Conservation (phyloP, 2,888 invertebrate genomes). For the Acanthosepion pharaonis region DNA sequence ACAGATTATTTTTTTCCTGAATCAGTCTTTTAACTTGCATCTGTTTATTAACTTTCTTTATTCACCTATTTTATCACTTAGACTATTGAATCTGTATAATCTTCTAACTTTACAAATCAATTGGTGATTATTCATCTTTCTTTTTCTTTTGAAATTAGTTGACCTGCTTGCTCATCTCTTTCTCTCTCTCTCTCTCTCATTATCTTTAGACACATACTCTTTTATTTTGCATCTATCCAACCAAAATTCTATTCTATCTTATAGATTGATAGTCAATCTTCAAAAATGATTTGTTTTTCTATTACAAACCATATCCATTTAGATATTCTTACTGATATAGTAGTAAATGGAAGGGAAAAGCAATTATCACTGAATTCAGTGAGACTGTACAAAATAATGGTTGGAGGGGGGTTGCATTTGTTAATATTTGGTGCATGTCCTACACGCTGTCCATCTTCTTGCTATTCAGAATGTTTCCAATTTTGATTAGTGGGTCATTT, state of each 20-base stretch:
- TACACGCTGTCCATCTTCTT: not conserved
- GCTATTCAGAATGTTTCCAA: not conserved
- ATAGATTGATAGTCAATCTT: not conserved
- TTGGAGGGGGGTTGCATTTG: not conserved
- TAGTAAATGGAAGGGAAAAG: not conserved
- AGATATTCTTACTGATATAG: not conserved
- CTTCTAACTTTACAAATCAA: no score
- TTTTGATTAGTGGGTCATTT: not conserved
- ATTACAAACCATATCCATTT: not conserved
- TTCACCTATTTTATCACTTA: no score
- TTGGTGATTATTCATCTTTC: no score
- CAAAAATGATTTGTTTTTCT: not conserved
- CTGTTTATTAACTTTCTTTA: no score
- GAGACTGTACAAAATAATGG: not conserved
- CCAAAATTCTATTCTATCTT: not conserved
- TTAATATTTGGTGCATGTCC: no score
- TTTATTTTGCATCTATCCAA: not conserved
- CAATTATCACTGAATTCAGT: not conserved
- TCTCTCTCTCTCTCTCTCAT: not conserved
- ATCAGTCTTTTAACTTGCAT: no score
- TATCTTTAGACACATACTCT: not conserved
- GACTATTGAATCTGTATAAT: no score
- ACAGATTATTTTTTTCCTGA: no score
- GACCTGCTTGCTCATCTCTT: not conserved
- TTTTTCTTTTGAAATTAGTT: not conserved